phyloP scores from a whole-genome alignment of 2,113 vertebrate genomes.

The Thamnaconus septentrionalis region DNA sequence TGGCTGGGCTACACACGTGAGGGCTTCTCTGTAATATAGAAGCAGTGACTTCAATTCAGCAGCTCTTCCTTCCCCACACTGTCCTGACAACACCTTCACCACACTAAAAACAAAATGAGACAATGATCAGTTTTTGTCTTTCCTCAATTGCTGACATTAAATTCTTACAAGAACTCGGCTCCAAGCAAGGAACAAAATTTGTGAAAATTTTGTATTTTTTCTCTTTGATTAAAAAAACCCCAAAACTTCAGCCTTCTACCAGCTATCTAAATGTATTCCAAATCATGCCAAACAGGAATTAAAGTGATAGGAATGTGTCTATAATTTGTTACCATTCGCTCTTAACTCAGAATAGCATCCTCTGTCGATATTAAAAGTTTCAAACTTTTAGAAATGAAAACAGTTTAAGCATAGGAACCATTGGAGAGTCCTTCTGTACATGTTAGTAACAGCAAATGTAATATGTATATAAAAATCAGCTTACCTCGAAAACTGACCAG shows the following conservation, averaged over 20 bases:
- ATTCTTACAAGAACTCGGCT: background rate
- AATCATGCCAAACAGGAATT: too few relatives aligned
- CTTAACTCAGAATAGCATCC: background rate
- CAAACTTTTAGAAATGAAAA: too few relatives aligned
- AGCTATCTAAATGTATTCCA: too few relatives aligned
- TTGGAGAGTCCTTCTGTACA: too few relatives aligned
- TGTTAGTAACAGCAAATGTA: too few relatives aligned
- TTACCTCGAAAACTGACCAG: slow-evolving; percentile 62
- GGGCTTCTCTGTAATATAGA: slow-evolving; percentile 57
- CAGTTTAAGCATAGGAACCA: too few relatives aligned
- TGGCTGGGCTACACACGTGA: slow-evolving; percentile 33
- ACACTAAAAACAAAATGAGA: too few relatives aligned
- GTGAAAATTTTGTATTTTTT: background rate
- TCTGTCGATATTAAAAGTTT: background rate
- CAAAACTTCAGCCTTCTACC: too few relatives aligned
- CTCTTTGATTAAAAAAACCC: background rate
- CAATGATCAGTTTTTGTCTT: background rate
- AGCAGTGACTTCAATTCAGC: slow-evolving; percentile 73
- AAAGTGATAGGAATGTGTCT: background rate
- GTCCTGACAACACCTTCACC: slow-evolving; percentile 1
- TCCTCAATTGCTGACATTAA: background rate
- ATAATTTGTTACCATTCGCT: background rate
- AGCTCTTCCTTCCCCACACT: slow-evolving; percentile 39
- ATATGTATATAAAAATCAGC: background rate
- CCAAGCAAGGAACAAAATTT: background rate